A percentile compares a stretch with the other conserved stretches of the same genome.
Evolutionary conservation across 2,888 invertebrate species (phyloP).

Genomic region (Thecocarcelia acutangulata): DNA sequence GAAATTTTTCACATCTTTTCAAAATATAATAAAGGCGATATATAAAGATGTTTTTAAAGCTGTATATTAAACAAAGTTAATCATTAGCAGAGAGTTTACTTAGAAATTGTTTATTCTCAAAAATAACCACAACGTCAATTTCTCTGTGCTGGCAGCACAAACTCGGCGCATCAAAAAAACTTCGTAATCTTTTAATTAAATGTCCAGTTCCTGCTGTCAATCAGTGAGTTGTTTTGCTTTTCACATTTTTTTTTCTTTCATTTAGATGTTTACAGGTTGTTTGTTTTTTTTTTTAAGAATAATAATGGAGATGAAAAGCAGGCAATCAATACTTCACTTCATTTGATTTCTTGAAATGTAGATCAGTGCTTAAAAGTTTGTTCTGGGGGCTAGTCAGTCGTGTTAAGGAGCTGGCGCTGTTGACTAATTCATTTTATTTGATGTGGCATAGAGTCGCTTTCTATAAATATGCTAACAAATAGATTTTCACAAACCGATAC

Average conservation of each 20-base stretch:
- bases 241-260: constrained; percentile 3
- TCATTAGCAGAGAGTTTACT: neutral
- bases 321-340: no score
- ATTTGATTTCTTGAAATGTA: no score
- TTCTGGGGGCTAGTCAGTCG: no score
- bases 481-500: no score
- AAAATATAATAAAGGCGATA: no score
- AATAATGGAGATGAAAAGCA: neutral
- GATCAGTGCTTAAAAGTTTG: no score
- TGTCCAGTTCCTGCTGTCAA: constrained; percentile 64
- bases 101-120: neutral
- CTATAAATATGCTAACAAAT: no score
- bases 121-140: neutral
- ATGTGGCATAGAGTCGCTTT: no score
- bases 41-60: neutral
- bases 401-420: no score
- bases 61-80: neutral
- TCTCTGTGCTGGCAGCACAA: constrained; percentile 18
- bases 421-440: no score
- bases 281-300: constrained; percentile 27
- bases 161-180: constrained; percentile 11
- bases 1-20: no score
- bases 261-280: neutral
- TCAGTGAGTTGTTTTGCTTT: constrained; percentile 52
- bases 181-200: constrained; percentile 60